These are phyloP conservation scores for Nasonovia ribisnigri DNA, from an alignment of 2,888 invertebrate species.

Conservation along the genomic window DNA sequence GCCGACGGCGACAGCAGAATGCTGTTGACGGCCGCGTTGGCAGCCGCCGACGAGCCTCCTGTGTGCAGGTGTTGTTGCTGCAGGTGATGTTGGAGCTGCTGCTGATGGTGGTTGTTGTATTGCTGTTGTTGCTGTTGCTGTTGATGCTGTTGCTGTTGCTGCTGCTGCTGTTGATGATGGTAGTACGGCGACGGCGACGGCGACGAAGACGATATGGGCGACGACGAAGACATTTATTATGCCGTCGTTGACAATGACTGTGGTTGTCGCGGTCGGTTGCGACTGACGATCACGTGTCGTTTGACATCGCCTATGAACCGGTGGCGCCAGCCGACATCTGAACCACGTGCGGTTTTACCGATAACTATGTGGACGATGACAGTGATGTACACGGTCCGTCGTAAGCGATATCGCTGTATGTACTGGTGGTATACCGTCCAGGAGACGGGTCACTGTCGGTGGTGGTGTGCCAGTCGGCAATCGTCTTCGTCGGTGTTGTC, in stretches of 20 bases:
- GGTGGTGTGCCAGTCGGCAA: neutral
- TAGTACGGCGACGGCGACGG: constrained; percentile 51
- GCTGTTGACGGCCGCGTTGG: constrained; percentile 32
- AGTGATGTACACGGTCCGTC: neutral
- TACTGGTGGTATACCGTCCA: neutral
- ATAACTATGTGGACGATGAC: neutral
- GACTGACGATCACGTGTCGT: constrained; percentile 1
- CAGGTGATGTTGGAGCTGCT: constrained; percentile 43
- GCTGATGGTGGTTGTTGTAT: constrained; percentile 13
- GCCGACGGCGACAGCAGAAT: constrained; percentile 30
- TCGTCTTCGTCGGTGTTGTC: constrained; percentile 36
- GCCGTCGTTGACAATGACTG: neutral
- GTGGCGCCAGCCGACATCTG: constrained; percentile 8
- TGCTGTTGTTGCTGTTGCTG: constrained; percentile 27
- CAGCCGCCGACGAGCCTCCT: neutral
- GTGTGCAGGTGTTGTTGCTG: neutral
- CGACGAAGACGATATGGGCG: constrained; percentile 58
- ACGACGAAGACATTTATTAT: constrained; percentile 55
- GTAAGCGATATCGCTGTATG: neutral
- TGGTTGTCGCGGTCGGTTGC: neutral
- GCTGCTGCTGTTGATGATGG: constrained; percentile 36
- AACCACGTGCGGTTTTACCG: neutral
- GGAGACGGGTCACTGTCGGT: neutral
- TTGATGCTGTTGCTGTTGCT: constrained; percentile 35
- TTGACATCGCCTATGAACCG: neutral